Base-by-base conservation (phyloP, 2,888 invertebrate species). In the Cephus sareptanus region DNA sequence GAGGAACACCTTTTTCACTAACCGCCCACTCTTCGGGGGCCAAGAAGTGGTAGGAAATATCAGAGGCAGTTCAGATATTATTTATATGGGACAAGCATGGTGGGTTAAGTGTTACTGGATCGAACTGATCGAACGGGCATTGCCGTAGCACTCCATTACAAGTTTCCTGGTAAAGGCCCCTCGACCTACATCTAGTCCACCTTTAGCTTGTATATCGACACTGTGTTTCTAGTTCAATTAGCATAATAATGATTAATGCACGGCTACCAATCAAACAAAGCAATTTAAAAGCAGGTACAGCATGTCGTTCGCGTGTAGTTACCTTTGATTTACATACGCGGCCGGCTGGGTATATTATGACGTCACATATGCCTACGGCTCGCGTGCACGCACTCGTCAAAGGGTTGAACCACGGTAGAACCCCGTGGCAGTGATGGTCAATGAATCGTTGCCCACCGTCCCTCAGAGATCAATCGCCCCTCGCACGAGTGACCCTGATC, bases 321-420 rank as follows among this genome's bases (percentile, higher is more conserved):
- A 85, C 81, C 85, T 87, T 85, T 87, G 89, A 90, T 91, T 91
- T 91, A 88, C 91, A 91, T 90, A 89, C 85, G 85, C 85, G 88
- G 78, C 79, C 77, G 75, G 79, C 79, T 40, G 69, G 81, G 81
- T 85, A 85, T 87, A 89, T 90, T 90, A 88, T 91, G 90, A 91
- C 91, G 91, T 91, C 89, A 91, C 88, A 86, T 86, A 85, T 87
- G 82, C 82, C 81, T 80, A 83, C 86, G 84, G 83, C 88, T 90
- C 89, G 90, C 90, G 90, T 91, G 90, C 90, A 91, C 90, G 89
- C 90, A 91, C 89, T 87, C 87, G 88, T 89, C 88, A 88, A 90
- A 89, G 86, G 85, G 86, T 89, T 89, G 84, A 82, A 86, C 82
- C 85, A 82, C 81, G 85, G 84, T 86, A 85, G 80, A 85, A 83